phyloP scores from a whole-genome alignment of 2,888 invertebrate genomes.

The Chaitophorus viminalis region DNA sequence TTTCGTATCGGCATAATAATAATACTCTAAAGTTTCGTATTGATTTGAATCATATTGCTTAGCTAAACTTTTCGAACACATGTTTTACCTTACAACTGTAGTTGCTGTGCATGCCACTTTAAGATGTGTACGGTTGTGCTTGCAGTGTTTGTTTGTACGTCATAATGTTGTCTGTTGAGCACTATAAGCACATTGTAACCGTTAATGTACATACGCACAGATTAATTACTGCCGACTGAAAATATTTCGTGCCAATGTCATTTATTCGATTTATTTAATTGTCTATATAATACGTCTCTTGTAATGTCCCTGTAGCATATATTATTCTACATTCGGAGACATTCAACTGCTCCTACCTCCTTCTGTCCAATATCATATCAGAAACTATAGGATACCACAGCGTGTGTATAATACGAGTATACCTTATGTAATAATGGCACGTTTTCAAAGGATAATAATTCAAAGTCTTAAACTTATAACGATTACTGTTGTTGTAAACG shows the following conservation, averaged over 20 bases:
- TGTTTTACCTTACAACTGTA: background rate
- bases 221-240: too few relatives aligned
- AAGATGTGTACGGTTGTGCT: background rate
- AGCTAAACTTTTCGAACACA: too few relatives aligned
- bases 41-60: background rate
- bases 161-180: background rate
- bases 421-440: background rate
- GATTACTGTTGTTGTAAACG: conserved; percentile 33
- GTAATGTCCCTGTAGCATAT: background rate
- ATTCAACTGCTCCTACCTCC: background rate
- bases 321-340: background rate
- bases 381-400: background rate
- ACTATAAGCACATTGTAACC: too few relatives aligned
- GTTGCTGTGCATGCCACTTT: background rate
- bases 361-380: background rate
- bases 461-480: conserved; percentile 38
- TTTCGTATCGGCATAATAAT: background rate
- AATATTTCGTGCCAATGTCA: too few relatives aligned
- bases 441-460: conserved; percentile 32
- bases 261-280: too few relatives aligned
- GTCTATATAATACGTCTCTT: background rate
- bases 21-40: background rate
- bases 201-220: too few relatives aligned
- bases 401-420: background rate
- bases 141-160: background rate